Evolutionary conservation across 2,113 vertebrate species (phyloP), one percentile per base, ranked within the genome.

Genomic region (Trogon melanurus): DNA sequence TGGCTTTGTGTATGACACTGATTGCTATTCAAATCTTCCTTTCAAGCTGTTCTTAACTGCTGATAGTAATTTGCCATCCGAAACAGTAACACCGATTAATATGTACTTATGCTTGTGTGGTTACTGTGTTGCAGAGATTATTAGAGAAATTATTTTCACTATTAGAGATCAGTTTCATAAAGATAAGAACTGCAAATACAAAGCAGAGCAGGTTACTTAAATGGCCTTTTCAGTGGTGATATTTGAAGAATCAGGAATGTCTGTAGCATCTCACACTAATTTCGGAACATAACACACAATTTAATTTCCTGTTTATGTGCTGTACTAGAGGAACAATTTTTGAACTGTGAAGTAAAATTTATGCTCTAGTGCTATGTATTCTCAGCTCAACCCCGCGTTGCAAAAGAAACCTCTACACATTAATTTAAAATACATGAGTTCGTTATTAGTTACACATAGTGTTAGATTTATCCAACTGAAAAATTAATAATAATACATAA

Each of bases 71-170:
- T 96, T 83, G 84, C 41, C 70, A 36, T 89, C 81, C 62, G 64
- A 94, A 96, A 86, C 83, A 88, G 62, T 62, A 92, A 92, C 80
- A 94, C 79, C 76, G 83, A 72, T 96, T 96, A 96, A 84, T 26
- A 67, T 66, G 19, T 81, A 48, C 67, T 69, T 86, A 29, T 7
- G n/a, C 82, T 89, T 60, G 85, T 85, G 71, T 76, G 82, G 65
- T 91, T 67, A 69, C 17, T 90, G 29, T 76, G 84, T 61, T 41
- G 38, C 51, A 25, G 15, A 50, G 56, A 53, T 84, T 70, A 72
- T 86, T 87, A 85, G 56, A 80, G 51, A 57, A 90, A 75, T 92
- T 74, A 79, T 67, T 94, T 66, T 80, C 87, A 61, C 32, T 87
- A 45, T 74, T 84, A 64, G 13, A 90, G 65, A 91, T 56, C 74